Percentiles rank a stretch among this genome's conserved stretches.
These are phyloP conservation scores for Battus philenor DNA, from an alignment of 1,140 invertebrate genomes.

Conservation along the genomic window DNA sequence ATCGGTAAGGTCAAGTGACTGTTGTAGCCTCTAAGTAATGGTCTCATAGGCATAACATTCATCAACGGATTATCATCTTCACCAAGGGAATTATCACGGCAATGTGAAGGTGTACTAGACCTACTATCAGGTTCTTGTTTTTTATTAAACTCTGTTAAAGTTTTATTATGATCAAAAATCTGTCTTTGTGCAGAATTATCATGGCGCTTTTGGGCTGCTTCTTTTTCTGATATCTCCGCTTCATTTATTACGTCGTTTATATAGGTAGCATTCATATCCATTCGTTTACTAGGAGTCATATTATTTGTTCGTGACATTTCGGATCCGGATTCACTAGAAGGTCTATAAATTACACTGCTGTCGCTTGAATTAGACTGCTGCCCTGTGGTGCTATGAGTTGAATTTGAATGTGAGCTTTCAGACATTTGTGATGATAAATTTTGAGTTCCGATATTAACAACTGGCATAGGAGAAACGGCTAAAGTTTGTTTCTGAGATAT, in stretches of 20 bases:
- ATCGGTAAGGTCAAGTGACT: constrained; percentile 83
- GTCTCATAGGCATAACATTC: constrained; percentile 94
- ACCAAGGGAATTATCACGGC: constrained; percentile 75
- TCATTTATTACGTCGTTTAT: constrained; percentile 71
- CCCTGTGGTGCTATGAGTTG: constrained; percentile 77
- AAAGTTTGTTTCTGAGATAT: constrained; percentile 77
- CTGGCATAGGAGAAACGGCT: constrained; percentile 87
- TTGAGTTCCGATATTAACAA: constrained; percentile 46
- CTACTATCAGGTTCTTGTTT: constrained; percentile 47
- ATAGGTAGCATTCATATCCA: constrained; percentile 71
- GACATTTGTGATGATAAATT: constrained; percentile 71
- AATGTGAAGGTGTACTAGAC: constrained; percentile 68
- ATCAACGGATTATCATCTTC: constrained; percentile 88
- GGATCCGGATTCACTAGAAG: constrained; percentile 81
- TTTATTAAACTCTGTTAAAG: constrained; percentile 52
- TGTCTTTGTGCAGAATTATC: constrained; percentile 39
- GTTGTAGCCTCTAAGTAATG: constrained; percentile 88
- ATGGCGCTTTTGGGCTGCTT: constrained; percentile 54
- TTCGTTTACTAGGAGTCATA: constrained; percentile 75
- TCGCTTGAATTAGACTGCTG: constrained; percentile 81
- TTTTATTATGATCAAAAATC: constrained; percentile 51
- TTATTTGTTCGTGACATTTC: constrained; percentile 75
- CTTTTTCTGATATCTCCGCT: constrained; percentile 66
- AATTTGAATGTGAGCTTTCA: constrained; percentile 78
- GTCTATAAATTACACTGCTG: constrained; percentile 82